Conservation (phyloP, 2,113 vertebrate species). For the Zootoca vivipara region DNA sequence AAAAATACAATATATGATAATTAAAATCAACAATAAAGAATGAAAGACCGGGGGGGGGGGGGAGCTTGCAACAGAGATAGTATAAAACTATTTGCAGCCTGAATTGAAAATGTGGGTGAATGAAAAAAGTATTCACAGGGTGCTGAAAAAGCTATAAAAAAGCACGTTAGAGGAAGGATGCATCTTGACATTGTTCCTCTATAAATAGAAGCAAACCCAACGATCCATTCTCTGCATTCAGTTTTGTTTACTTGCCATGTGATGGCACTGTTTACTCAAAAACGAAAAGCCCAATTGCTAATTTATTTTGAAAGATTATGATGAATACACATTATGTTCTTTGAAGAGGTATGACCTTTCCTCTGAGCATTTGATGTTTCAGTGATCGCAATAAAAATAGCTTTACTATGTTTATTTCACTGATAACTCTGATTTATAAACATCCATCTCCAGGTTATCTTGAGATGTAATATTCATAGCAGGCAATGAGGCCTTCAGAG, state of each 20-base stretch:
- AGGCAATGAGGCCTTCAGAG: background rate
- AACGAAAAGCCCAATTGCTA: background rate
- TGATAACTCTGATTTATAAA: background rate
- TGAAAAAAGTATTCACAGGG: background rate
- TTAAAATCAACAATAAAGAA: background rate
- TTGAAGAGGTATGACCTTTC: background rate
- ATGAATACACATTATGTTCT: background rate
- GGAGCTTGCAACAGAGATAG: background rate
- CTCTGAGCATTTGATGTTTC: background rate
- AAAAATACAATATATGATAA: background rate
- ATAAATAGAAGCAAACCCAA: background rate
- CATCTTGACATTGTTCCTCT: background rate
- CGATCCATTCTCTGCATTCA: background rate
- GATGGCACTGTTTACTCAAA: constrained; percentile 66
- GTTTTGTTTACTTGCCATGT: constrained; percentile 38
- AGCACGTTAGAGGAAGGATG: background rate
- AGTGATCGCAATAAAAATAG: constrained; percentile 4
- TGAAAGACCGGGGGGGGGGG: background rate
- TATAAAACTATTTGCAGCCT: background rate
- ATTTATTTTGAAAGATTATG: background rate
- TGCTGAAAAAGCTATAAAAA: background rate
- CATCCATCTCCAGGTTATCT: background rate
- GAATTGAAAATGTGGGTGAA: background rate
- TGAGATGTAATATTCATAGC: constrained; percentile 1
- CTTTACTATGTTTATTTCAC: background rate